phyloP scores from a whole-genome alignment of 2,797 vertebrate genomes.

The Poecilia velifera region DNA sequence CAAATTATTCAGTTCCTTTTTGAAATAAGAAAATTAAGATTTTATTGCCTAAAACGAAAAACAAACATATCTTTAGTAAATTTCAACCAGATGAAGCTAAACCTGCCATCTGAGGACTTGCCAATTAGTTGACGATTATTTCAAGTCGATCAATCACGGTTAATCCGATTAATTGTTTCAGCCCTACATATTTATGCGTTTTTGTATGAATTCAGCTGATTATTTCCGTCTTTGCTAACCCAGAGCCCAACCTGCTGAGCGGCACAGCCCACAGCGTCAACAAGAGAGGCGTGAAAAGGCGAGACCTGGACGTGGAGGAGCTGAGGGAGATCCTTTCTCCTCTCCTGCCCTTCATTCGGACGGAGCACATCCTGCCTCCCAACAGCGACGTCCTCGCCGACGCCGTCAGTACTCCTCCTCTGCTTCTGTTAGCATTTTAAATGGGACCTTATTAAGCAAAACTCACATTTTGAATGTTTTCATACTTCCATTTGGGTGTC shows the following conservation, averaged over 20 bases:
- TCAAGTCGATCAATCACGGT: too few species aligned
- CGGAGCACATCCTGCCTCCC: conserved; percentile 94
- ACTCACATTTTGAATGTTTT: too few species aligned
- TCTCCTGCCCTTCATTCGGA: conserved; percentile 92
- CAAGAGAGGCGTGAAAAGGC: conserved; percentile 95
- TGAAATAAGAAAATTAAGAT: too few species aligned
- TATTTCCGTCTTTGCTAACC: conserved; percentile 47
- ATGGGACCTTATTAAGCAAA: not conserved
- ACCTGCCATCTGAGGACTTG: too few species aligned
- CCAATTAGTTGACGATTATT: too few species aligned
- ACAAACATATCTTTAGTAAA: too few species aligned
- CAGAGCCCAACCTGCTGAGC: conserved; percentile 97
- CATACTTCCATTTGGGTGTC: too few species aligned
- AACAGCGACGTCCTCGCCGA: conserved; percentile 87
- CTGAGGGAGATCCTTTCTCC: conserved; percentile 94
- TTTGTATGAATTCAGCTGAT: not conserved
- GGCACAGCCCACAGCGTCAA: conserved; percentile 98
- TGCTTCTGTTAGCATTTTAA: conserved; percentile 3
- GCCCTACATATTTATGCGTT: not conserved
- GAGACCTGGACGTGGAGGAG: conserved; percentile 96
- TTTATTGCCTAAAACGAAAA: too few species aligned
- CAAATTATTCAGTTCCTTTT: too few species aligned
- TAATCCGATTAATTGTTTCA: too few species aligned
- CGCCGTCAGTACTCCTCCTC: conserved; percentile 60
- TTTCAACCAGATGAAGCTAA: too few species aligned